Percentiles rank a stretch among this genome's conserved stretches.
phyloP scores from a whole-genome alignment of 1,140 invertebrate species.

The Temnothorax longispinosus region DNA sequence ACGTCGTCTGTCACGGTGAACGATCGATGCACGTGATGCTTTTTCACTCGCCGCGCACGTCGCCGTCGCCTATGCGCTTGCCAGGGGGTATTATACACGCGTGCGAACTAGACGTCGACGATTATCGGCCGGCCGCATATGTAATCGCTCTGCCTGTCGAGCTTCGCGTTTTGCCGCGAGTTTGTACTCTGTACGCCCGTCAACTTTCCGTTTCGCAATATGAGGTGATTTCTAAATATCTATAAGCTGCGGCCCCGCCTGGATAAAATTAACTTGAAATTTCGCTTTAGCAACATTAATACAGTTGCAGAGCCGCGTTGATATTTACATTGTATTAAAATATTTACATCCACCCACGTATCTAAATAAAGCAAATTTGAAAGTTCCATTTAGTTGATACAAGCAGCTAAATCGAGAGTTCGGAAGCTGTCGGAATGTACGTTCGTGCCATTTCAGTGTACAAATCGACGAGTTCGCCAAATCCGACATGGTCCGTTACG shows the following conservation, averaged over 20 bases:
- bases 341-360: neutral
- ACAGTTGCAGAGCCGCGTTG: neutral
- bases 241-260: neutral
- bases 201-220: neutral
- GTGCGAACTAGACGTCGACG: conserved; percentile 25
- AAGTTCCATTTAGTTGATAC: neutral
- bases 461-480: neutral
- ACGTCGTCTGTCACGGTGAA: conserved; percentile 26
- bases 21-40: conserved; percentile 59
- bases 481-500: neutral
- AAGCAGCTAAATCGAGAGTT: neutral
- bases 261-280: conserved; percentile 1
- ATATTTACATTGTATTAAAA: neutral
- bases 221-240: neutral
- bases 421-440: neutral
- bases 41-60: conserved; percentile 37
- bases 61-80: neutral
- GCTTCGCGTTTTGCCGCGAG: conserved; percentile 22
- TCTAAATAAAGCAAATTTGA: conserved; percentile 8
- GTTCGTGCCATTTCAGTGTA: neutral
- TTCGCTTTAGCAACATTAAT: conserved; percentile 6
- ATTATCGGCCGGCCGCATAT: conserved; percentile 18
- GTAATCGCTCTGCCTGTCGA: neutral
- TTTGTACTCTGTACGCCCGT: neutral
- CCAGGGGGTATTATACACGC: neutral